A percentile compares a stretch with the other conserved stretches of the same genome.
Conservation (phyloP, 2,113 vertebrate genomes). For the Ancistrus triradiatus region DNA sequence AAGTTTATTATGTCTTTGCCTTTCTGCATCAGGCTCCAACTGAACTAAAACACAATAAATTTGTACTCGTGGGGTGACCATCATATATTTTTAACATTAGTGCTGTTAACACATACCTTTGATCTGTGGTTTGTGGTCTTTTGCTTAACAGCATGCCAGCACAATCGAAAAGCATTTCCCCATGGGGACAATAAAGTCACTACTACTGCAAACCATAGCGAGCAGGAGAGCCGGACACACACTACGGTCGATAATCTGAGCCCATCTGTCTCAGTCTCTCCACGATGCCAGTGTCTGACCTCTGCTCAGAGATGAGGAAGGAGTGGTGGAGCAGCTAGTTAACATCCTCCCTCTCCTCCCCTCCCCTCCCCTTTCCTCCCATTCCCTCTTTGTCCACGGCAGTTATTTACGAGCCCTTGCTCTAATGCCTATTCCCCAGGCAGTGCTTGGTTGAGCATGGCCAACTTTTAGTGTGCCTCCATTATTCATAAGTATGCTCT, state of each 20-base stretch:
- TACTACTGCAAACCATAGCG: constrained; percentile 2
- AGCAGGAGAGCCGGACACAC: constrained; percentile 22
- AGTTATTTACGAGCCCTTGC: constrained; percentile 51
- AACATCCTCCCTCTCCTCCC: constrained; percentile 41
- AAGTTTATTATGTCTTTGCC: too few relatives aligned
- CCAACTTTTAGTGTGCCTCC: constrained; percentile 47
- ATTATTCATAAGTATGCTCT: constrained; percentile 51
- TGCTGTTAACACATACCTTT: constrained; percentile 7
- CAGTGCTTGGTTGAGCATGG: constrained; percentile 47
- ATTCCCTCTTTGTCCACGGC: constrained; percentile 21
- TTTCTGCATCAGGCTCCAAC: too few relatives aligned
- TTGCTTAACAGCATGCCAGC: constrained; percentile 21
- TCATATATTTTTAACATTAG: too few relatives aligned
- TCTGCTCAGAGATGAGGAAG: constrained; percentile 11
- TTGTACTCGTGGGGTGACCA: too few relatives aligned
- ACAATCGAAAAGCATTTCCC: constrained; percentile 13
- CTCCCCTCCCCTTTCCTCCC: constrained; percentile 3
- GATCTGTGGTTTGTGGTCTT: constrained; percentile 25
- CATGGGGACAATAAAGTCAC: constrained; percentile 7
- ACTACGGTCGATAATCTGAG: constrained; percentile 1
- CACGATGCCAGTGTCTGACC: constrained; percentile 14
- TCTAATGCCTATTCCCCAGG: constrained; percentile 56
- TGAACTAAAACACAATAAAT: too few relatives aligned
- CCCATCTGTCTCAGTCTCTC: constrained; percentile 7
- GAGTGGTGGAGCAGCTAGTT: constrained; percentile 43